phyloP scores from a whole-genome alignment of 2,113 vertebrate species.

The Melospiza melodia region DNA sequence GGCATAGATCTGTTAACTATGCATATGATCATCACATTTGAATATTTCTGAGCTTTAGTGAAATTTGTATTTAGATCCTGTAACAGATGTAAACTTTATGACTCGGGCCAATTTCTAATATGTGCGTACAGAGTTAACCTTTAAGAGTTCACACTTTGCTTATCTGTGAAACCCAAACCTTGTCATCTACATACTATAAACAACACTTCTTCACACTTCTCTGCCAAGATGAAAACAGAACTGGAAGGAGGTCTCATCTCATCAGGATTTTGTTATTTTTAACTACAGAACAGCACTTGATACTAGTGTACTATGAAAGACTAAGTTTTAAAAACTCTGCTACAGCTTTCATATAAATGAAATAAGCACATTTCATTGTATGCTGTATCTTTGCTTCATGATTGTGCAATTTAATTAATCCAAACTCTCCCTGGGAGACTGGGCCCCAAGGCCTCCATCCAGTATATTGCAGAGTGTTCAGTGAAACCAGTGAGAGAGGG shows the following conservation, averaged over 20 bases:
- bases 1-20: slow-evolving; percentile 34
- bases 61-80: slow-evolving; percentile 58
- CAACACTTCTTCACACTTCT: slow-evolving; percentile 35
- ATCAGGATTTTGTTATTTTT: slow-evolving; percentile 35
- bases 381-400: not conserved
- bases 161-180: slow-evolving; percentile 55
- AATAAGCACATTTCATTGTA: not conserved
- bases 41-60: slow-evolving; percentile 53
- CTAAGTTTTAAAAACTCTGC: not conserved
- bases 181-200: slow-evolving; percentile 36
- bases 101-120: slow-evolving; percentile 35
- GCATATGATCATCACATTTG: slow-evolving; percentile 62
- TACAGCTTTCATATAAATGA: not conserved
- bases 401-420: not conserved
- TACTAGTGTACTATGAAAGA: not conserved
- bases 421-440: not conserved
- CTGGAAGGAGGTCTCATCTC: slow-evolving; percentile 26
- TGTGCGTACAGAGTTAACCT: slow-evolving; percentile 15
- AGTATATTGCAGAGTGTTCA: not conserved
- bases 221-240: slow-evolving; percentile 50
- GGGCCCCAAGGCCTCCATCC: rapidly evolving
- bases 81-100: slow-evolving; percentile 55
- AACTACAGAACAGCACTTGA: slow-evolving; percentile 2
- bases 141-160: slow-evolving; percentile 50
- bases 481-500: not conserved